Evolutionary conservation across 2,113 vertebrate species (phyloP).

Genomic region (Ciconia maguari): DNA sequence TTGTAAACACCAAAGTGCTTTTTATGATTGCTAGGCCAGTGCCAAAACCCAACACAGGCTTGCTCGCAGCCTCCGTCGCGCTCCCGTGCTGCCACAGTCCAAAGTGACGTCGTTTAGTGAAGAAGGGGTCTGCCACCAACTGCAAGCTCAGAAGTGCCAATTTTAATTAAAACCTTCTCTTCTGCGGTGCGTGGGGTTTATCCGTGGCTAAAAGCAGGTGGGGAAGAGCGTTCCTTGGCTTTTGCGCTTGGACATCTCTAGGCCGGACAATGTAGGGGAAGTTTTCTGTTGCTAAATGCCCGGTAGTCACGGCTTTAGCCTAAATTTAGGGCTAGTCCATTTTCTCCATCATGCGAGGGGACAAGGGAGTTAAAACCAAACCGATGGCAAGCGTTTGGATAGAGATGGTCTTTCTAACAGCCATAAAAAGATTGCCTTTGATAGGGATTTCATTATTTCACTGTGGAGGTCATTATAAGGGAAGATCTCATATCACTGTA

Average conservation of each 20-base stretch:
- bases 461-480: conserved; percentile 20
- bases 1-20: conserved; percentile 30
- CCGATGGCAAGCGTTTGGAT: neutral
- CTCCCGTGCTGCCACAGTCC: neutral
- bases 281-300: conserved; percentile 32
- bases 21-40: neutral
- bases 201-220: neutral
- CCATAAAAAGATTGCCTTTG: conserved; percentile 27
- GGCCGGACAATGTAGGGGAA: conserved; percentile 1
- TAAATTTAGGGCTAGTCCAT: neutral
- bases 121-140: neutral
- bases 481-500: neutral
- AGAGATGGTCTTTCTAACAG: neutral
- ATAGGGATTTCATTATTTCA: conserved; percentile 36
- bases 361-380: neutral
- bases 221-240: conserved; percentile 8
- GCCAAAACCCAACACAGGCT: neutral
- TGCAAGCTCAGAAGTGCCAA: neutral
- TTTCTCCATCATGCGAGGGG: neutral
- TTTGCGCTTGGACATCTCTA: neutral
- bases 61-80: neutral
- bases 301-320: neutral
- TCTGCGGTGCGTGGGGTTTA: neutral
- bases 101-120: neutral
- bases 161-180: conserved; percentile 33